phyloP scores from a whole-genome alignment of 2,797 vertebrate species.

The Argentina silus region DNA sequence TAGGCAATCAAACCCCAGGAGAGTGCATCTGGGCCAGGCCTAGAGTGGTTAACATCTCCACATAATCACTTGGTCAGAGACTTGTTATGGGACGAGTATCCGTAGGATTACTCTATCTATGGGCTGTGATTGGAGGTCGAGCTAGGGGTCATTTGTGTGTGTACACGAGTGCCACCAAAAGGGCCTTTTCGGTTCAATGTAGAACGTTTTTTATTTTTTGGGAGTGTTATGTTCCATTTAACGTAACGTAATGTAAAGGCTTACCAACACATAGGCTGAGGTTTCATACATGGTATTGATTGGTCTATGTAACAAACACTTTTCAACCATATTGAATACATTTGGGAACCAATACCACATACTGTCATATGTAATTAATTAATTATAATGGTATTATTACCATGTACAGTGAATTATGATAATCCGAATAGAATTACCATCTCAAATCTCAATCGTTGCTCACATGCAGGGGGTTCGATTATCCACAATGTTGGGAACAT shows the following conservation, averaged over 20 bases:
- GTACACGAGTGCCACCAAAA: background rate
- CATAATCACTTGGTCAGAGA: too few species aligned
- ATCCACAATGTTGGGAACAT: conserved; percentile 53
- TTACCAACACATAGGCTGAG: too few species aligned
- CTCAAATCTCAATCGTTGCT: conserved; percentile 50
- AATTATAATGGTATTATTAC: conserved; percentile 54
- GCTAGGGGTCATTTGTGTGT: conserved; percentile 29
- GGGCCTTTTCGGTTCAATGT: background rate
- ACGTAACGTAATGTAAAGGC: too few species aligned
- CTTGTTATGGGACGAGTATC: too few species aligned
- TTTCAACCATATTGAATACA: too few species aligned
- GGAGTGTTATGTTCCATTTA: too few species aligned
- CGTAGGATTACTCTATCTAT: too few species aligned
- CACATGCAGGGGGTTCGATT: conserved; percentile 59
- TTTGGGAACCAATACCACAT: conserved; percentile 19
- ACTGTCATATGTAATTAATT: conserved; percentile 53
- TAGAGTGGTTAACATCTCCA: too few species aligned
- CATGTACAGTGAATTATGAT: conserved; percentile 50
- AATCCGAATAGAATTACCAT: conserved; percentile 59
- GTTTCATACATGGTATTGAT: too few species aligned
- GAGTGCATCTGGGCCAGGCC: conserved; percentile 20
- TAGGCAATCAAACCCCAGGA: conserved; percentile 50
- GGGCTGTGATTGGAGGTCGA: background rate
- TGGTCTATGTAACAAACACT: too few species aligned
- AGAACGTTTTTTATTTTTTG: background rate